Conservation (phyloP, 2,888 invertebrate species). For the Dicycla oo region DNA sequence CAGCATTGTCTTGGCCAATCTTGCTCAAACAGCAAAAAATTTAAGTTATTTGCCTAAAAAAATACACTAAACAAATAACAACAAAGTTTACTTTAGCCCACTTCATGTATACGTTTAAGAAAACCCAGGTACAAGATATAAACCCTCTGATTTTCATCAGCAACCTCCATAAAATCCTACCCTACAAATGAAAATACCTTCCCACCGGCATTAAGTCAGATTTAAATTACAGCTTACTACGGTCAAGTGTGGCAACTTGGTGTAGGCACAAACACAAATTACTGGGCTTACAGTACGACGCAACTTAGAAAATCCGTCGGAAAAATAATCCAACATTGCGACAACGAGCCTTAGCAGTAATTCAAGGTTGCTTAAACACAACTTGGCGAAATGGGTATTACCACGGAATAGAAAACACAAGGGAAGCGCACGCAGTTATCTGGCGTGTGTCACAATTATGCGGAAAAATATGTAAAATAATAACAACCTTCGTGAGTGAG, state of each 20-base stretch:
- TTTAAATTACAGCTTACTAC: conserved; percentile 37
- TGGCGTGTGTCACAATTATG: too few relatives aligned
- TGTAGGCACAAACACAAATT: conserved; percentile 28
- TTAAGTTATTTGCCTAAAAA: neutral
- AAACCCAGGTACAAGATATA: neutral
- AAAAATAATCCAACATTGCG: neutral
- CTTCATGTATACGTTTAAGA: neutral
- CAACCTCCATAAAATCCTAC: conserved; percentile 5
- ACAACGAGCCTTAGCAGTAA: too few relatives aligned
- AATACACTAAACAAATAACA: neutral
- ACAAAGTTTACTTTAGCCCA: neutral
- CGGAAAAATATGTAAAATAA: too few relatives aligned
- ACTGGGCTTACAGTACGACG: neutral
- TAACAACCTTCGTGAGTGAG: too few relatives aligned
- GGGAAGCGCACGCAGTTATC: too few relatives aligned
- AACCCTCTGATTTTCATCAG: neutral
- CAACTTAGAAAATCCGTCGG: conserved; percentile 1
- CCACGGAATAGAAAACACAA: too few relatives aligned
- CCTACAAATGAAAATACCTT: conserved; percentile 19
- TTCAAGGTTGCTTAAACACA: too few relatives aligned
- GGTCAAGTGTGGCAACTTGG: conserved; percentile 9
- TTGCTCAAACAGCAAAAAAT: neutral
- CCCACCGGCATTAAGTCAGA: conserved; percentile 12
- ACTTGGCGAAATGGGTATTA: neutral
- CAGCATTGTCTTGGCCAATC: neutral